Base-by-base conservation (phyloP, 2,113 vertebrate genomes). In the Natator depressus region DNA sequence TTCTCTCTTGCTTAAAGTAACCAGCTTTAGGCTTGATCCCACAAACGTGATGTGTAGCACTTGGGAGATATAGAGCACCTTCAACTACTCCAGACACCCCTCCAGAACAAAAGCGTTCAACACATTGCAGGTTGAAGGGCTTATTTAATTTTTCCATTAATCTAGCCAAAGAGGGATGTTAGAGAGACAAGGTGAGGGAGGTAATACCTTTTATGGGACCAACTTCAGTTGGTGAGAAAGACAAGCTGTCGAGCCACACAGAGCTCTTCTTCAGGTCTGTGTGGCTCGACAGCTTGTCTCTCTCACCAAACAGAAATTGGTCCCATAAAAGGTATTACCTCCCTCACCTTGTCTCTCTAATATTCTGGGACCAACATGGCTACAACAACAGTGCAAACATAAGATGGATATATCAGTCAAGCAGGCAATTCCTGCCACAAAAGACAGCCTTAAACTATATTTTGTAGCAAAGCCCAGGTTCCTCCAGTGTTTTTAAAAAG, bases 91-190 rank as follows among this genome's bases (percentile, higher is more conserved):
- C 14, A n/a, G 35, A 50, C 86, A 86, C 3, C 8, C 27, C 31
- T n/a, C 82, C 53, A 22, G 13, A 62, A 6, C 87, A 72, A 87
- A 93, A 89, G 62, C n/a, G 31, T 2, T 20, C 76, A 2, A 29
- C 20, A 8, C 6, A 29, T 51, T 11, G 9, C 24, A 84, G 53
- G 4, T 1, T 55, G 35, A 51, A 84, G 6, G 6, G 2, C 31
- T 82, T 82, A 78, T 65, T 81, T 47, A 25, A 22, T 53, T 22
- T 20, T 86, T 82, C 8, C 8, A 29, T 38, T 35, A 91, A 88
- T n/a, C 19, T 83, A 82, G 5, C 1, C 87, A 0, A 2, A 4
- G 10, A 59, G 79, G 53, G 0, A 0, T 25, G 2, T 46, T 62
- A 62, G 29, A 62, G 12, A 62, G 12, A 31, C 57, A 31, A 62